Evolutionary conservation across 2,113 vertebrate genomes (phyloP), one percentile per base, ranked within the genome.

Genomic region (Leiothrix lutea): DNA sequence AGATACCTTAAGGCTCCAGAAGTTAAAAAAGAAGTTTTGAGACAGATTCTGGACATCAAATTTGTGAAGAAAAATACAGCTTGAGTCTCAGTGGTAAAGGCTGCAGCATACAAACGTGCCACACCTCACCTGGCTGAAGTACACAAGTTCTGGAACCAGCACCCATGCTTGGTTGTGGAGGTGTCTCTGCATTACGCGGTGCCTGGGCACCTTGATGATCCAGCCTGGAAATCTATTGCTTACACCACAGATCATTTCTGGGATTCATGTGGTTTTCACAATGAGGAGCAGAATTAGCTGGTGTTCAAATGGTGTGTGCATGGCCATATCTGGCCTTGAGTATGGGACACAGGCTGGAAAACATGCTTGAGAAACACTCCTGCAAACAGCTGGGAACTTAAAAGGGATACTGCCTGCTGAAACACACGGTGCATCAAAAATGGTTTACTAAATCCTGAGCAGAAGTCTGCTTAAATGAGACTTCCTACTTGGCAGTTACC

Each of bases 121-220:
- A 38, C 17, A 26, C 33, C 14, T 16, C 64, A 48, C 25, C 19
- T n/a, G 78, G 28, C 23, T 44, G 2, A 77, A 89, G 36, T 4
- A 45, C 20, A 8, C 21, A 44, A 33, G 18, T 9, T 25, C 15
- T 36, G 31, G n/a, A 54, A 64, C 31, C 24, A 74, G 21, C 25
- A 29, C 28, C 28, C 51, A 7, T 10, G 19, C 33, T 65, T 4
- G 4, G 15, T 9, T 64, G 18, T 60, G 71, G 42, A 81, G 19
- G 13, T 48, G n/a, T n/a, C 31, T 61, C 2, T 5, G 54, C n/a
- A 36, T 2, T 28, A 21, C 0, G 5, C 38, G 17, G 14, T 56
- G 62, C 23, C 18, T 17, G 21, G 6, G 26, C 29, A 56, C 35
- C 31, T 36, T 23, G 31, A 24, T n/a, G 33, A 71, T 45, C 35